Conservation (phyloP, 2,797 vertebrate species). For the Erethizon dorsatum region DNA sequence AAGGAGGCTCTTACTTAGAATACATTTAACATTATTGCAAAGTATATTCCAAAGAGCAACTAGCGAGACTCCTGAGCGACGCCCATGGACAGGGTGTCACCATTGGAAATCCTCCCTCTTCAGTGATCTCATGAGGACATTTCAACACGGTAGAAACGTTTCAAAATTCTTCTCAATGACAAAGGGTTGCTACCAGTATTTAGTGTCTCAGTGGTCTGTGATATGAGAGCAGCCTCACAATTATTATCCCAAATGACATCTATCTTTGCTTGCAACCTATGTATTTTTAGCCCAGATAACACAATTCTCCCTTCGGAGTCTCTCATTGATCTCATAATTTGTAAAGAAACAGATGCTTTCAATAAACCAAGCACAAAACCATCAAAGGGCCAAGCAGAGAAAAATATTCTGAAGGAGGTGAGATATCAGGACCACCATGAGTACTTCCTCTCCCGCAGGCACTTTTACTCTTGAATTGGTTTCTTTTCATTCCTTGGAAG, state of each 20-base stretch:
- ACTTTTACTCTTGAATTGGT: not conserved
- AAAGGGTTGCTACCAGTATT: not conserved
- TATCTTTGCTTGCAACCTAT: not conserved
- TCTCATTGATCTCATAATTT: conserved; percentile 54
- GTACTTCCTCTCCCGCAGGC: not conserved
- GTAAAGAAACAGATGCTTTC: conserved; percentile 60
- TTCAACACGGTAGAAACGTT: not conserved
- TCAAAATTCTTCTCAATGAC: not conserved
- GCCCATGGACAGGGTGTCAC: not conserved
- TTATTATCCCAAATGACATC: not conserved
- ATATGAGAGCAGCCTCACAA: not conserved
- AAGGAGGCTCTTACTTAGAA: conserved; percentile 1
- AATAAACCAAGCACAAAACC: conserved; percentile 39
- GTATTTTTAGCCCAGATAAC: not conserved
- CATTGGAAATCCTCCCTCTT: not conserved
- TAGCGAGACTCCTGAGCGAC: not conserved
- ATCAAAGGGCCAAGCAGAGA: conserved; percentile 15
- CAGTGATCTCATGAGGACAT: not conserved
- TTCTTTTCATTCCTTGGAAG: not conserved
- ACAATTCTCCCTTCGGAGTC: not conserved
- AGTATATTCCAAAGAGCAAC: conserved; percentile 34
- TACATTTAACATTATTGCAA: conserved; percentile 26
- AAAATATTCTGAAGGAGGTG: not conserved
- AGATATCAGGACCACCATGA: not conserved
- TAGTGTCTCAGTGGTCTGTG: not conserved